phyloP scores from a whole-genome alignment of 2,797 vertebrate genomes.

The Eremophila alpestris region DNA sequence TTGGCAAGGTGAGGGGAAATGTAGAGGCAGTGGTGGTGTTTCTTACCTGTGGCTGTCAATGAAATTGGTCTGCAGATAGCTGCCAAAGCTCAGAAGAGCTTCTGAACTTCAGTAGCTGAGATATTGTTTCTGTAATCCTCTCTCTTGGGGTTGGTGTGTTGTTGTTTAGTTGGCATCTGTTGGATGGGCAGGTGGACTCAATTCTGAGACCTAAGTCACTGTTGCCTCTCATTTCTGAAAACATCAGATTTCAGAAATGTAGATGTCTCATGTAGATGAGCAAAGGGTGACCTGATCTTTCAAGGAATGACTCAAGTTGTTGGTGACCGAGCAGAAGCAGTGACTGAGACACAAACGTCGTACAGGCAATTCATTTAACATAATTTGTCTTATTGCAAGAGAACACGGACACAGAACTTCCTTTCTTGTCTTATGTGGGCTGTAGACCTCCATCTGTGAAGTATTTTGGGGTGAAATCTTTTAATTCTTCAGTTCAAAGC shows the following conservation, averaged over 20 bases:
- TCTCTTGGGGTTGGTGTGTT: neutral
- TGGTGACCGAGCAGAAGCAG: neutral
- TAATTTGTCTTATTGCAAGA: neutral
- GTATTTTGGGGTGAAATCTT: neutral
- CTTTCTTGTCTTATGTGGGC: neutral
- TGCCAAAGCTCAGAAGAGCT: neutral
- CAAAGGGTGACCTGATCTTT: neutral
- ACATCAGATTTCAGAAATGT: neutral
- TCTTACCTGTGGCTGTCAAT: neutral
- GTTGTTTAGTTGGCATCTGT: neutral
- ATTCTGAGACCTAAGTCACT: neutral
- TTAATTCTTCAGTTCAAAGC: neutral
- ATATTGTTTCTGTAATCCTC: neutral
- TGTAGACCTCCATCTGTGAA: neutral
- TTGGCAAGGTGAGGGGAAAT: neutral
- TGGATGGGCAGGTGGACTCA: neutral
- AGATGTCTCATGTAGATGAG: neutral
- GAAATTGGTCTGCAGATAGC: neutral
- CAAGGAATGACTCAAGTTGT: neutral
- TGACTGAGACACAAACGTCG: neutral
- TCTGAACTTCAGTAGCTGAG: neutral
- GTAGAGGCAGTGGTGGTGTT: fast-evolving
- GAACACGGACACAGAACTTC: fast-evolving
- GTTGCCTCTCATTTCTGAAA: neutral
- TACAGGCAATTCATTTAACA: neutral